These are phyloP conservation scores for Polyommatus iphigenia DNA, from an alignment of 2,888 invertebrate genomes.

Conservation along the genomic window DNA sequence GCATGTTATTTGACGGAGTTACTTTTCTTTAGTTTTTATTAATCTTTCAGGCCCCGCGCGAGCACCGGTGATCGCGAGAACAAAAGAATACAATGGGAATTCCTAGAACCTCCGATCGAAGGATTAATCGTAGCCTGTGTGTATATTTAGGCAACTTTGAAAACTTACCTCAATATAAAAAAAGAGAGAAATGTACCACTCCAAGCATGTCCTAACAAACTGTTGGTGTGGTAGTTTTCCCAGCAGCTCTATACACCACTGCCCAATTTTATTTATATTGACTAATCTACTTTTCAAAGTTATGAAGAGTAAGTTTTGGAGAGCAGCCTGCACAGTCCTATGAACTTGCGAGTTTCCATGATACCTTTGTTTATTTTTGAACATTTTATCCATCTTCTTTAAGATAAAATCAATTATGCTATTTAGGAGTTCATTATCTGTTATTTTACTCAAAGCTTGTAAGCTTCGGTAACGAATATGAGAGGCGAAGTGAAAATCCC, in stretches of 20 bases:
- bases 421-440: constrained; percentile 48
- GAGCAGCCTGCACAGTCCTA: constrained; percentile 54
- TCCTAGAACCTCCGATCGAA: too few relatives aligned
- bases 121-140: too few relatives aligned
- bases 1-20: too few relatives aligned
- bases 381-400: constrained; percentile 54
- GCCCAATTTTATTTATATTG: constrained; percentile 44
- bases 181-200: constrained; percentile 65
- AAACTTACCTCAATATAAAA: constrained; percentile 59
- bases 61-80: too few relatives aligned
- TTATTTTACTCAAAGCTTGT: constrained; percentile 52
- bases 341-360: constrained; percentile 67
- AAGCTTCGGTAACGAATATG: constrained; percentile 59
- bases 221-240: constrained; percentile 66
- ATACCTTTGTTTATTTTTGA: constrained; percentile 66
- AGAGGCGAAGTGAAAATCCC: constrained; percentile 57
- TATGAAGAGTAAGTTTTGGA: constrained; percentile 62
- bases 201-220: constrained; percentile 62
- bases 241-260: constrained; percentile 61
- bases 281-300: constrained; percentile 48
- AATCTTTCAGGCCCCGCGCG: too few relatives aligned
- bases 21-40: too few relatives aligned
- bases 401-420: constrained; percentile 53
- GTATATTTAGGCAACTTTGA: neutral
- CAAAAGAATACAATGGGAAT: too few relatives aligned